Evolutionary conservation across 1,140 invertebrate species (phyloP).

Genomic region (Zaprionus davidi): DNA sequence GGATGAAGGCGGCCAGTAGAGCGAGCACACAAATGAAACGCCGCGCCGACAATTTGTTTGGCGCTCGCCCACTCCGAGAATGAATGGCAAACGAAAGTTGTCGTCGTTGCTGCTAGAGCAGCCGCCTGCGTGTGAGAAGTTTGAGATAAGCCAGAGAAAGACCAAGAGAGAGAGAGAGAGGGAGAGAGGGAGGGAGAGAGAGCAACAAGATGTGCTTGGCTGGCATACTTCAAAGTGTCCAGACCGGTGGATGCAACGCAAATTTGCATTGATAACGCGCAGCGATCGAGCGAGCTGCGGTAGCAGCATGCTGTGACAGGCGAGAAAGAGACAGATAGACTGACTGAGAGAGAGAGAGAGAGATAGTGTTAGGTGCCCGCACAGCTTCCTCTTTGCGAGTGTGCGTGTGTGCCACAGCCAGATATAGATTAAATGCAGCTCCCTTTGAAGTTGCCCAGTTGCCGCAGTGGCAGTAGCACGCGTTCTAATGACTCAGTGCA

Average conservation of each 20-base stretch:
- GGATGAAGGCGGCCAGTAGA: constrained; percentile 8
- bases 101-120: constrained; percentile 19
- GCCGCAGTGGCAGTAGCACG: constrained; percentile 21
- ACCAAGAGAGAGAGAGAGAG: background rate
- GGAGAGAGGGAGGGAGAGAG: background rate
- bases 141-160: constrained; percentile 62
- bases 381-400: constrained; percentile 41
- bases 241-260: constrained; percentile 46
- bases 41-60: constrained; percentile 68
- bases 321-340: background rate
- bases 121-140: constrained; percentile 77
- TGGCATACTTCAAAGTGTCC: constrained; percentile 66
- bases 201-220: constrained; percentile 20
- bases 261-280: constrained; percentile 68
- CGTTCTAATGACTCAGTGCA: background rate
- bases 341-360: background rate
- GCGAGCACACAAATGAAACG: constrained; percentile 35
- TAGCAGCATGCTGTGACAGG: constrained; percentile 3
- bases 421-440: constrained; percentile 44
- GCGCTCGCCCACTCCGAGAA: constrained; percentile 46
- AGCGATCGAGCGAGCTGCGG: background rate
- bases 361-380: constrained; percentile 30
- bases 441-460: constrained; percentile 55
- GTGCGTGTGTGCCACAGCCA: background rate
- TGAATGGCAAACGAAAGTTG: constrained; percentile 35